These are phyloP conservation scores for Mandrillus leucophaeus DNA, from an alignment of 2,113 vertebrate genomes.

Conservation along the genomic window DNA sequence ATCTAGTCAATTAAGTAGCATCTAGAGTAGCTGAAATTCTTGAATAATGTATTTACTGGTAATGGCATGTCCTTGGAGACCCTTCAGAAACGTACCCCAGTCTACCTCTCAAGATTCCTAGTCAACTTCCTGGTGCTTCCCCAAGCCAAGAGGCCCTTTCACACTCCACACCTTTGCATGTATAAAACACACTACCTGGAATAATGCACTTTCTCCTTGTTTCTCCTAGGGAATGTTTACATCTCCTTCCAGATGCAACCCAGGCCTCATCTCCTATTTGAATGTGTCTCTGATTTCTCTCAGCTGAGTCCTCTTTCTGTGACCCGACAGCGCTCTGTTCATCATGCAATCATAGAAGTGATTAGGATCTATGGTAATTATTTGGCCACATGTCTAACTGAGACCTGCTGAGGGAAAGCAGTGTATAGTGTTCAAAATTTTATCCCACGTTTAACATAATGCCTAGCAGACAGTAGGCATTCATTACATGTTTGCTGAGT, in stretches of 20 bases:
- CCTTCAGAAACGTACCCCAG: not conserved
- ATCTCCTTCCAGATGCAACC: constrained; percentile 3
- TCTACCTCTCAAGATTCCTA: not conserved
- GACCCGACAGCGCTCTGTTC: not conserved
- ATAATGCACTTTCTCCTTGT: not conserved
- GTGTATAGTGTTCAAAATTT: not conserved
- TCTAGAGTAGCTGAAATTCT: not conserved
- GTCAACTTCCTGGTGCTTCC: not conserved
- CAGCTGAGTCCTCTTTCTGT: not conserved
- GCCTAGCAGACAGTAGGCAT: not conserved
- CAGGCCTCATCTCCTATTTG: not conserved
- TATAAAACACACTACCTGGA: not conserved
- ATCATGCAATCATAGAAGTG: not conserved
- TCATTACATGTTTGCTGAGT: not conserved
- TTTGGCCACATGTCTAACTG: not conserved
- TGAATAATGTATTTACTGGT: not conserved
- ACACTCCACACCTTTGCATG: fast-evolving
- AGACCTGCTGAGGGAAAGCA: not conserved
- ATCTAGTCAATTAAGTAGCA: constrained; percentile 27
- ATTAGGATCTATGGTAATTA: not conserved
- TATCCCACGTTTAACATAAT: not conserved
- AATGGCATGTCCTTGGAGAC: no score
- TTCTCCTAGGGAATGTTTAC: not conserved
- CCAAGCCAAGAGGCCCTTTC: not conserved
- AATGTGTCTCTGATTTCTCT: not conserved